phyloP scores from a whole-genome alignment of 1,140 invertebrate species.

The Contarinia nasturtii region DNA sequence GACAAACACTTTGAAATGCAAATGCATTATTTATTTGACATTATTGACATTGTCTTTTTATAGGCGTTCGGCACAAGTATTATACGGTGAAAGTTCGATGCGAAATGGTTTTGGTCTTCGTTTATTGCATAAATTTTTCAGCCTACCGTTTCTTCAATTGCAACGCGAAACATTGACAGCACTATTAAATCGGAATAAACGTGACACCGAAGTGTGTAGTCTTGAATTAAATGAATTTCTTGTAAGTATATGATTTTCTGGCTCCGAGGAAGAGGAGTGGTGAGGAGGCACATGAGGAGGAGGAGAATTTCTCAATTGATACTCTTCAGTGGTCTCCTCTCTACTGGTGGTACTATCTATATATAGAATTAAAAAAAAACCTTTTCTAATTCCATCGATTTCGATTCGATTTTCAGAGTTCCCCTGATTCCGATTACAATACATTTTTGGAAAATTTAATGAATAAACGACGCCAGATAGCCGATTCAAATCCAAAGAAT shows the following conservation, averaged over 20 bases:
- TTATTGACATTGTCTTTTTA: neutral
- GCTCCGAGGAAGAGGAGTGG: neutral
- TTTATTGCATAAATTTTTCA: conserved; percentile 89
- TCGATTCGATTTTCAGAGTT: too few species aligned
- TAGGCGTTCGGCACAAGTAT: conserved; percentile 36
- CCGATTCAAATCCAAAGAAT: conserved; percentile 31
- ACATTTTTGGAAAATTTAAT: conserved; percentile 56
- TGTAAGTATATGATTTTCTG: conserved; percentile 12
- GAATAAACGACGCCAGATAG: conserved; percentile 46
- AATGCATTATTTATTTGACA: too few species aligned
- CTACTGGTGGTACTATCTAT: neutral
- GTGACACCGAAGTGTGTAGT: conserved; percentile 62
- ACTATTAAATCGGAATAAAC: conserved; percentile 73
- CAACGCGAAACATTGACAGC: conserved; percentile 73
- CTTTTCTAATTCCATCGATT: too few species aligned
- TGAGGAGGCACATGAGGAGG: too few species aligned
- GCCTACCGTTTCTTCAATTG: conserved; percentile 82
- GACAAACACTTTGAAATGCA: too few species aligned
- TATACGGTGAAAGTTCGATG: conserved; percentile 89
- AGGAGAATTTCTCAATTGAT: too few species aligned
- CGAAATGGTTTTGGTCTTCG: conserved; percentile 90
- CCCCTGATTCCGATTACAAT: conserved; percentile 81
- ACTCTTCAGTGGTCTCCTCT: too few species aligned
- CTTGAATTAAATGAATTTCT: conserved; percentile 63
- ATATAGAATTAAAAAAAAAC: too few species aligned